Base-by-base conservation (phyloP, 1,140 invertebrate genomes). In the Trichonephila clavipes region DNA sequence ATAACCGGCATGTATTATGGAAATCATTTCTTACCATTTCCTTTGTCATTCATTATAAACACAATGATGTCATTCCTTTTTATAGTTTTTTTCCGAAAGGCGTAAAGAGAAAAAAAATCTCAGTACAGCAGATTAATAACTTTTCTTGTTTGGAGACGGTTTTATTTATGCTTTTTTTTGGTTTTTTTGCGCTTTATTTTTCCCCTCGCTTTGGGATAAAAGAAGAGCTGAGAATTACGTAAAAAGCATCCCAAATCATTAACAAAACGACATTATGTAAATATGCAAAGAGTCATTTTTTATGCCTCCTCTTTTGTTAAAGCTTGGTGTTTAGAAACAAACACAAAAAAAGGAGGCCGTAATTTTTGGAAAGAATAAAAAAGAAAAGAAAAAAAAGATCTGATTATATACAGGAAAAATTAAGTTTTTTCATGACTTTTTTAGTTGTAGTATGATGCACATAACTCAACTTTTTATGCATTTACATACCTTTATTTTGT, bases 261-360 rank as follows among this genome's bases (percentile, higher is more conserved):
- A 92, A 92, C 82, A 85, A 69, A 92, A 28, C 58, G 90, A 64
- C 90, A 85, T 92, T 92, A 85, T 85, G 90, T 83, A 92, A 92
- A 92, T 92, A 85, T 92, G 81, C 82, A 72, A n/a, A 40, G 51
- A 51, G 61, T 58, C 61, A 91, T 92, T 92, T 92, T 92, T 92
- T 92, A 85, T 85, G 59, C 62, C 10, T 85, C 19, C 21, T 3
- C 18, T 72, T 92, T 62, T 92, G 81, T 66, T 92, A 86, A 66
- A 85, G 61, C 51, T 8, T 83, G 90, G 62, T 92, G 58, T 92
- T 92, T 92, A 85, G 62, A 64, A 88, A 64, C 24, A 88, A 88
- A 88, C 40, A 88, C 28, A 40, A 77, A 77, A 72, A 72, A 34
- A 5, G 72, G 16, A 5, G 28, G 14, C 44, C 62, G 85, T 87